Conservation (phyloP, 2,113 vertebrate genomes). For the Beaufortia kweichowensis region DNA sequence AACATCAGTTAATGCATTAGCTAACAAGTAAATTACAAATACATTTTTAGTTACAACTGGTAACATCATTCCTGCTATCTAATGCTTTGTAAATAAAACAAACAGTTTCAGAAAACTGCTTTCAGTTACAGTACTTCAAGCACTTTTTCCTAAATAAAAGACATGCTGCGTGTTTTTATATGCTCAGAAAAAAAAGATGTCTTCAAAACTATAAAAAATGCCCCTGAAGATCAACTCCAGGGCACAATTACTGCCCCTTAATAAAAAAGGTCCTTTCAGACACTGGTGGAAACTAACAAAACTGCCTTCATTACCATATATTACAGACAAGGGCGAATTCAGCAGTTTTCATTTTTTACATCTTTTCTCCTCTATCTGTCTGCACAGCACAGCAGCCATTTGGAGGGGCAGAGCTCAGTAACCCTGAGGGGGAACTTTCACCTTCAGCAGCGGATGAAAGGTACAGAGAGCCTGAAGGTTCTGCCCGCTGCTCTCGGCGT, state of each 20-base stretch:
- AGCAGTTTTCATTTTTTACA: slow-evolving; percentile 9
- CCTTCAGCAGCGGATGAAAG: slow-evolving; percentile 72
- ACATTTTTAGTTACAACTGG: too few relatives aligned
- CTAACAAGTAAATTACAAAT: too few relatives aligned
- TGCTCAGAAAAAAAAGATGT: neutral
- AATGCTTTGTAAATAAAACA: too few relatives aligned
- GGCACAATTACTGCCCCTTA: neutral
- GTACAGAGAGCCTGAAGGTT: slow-evolving; percentile 68
- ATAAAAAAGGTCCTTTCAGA: slow-evolving; percentile 25
- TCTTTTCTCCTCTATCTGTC: slow-evolving; percentile 27
- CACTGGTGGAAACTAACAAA: neutral
- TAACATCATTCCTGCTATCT: too few relatives aligned
- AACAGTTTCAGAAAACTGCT: too few relatives aligned
- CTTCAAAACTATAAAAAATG: slow-evolving; percentile 3
- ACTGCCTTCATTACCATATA: slow-evolving; percentile 21
- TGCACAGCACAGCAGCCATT: slow-evolving; percentile 17
- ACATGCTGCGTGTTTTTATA: neutral
- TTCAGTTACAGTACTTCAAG: too few relatives aligned
- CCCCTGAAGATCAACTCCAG: neutral
- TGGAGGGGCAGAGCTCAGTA: slow-evolving; percentile 18
- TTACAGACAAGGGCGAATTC: slow-evolving; percentile 25
- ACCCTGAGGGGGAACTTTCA: slow-evolving; percentile 61
- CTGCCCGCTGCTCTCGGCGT: slow-evolving; percentile 65
- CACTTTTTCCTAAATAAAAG: neutral
- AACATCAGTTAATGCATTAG: too few relatives aligned